These are phyloP conservation scores for Orchesella flavescens DNA, from an alignment of 2,888 invertebrate species.

Conservation along the genomic window DNA sequence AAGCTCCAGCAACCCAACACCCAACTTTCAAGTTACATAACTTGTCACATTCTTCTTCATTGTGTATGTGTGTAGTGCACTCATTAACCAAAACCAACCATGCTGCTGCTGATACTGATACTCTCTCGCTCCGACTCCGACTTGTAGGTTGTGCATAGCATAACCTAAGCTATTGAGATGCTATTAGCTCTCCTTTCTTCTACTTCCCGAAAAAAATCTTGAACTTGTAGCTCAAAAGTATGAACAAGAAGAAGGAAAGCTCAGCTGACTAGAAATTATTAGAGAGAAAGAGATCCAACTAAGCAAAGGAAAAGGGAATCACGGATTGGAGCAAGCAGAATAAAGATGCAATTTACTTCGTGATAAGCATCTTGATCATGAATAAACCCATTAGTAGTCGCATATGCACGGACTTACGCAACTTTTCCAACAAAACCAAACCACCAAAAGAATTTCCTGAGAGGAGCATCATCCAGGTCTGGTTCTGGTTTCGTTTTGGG, in stretches of 20 bases:
- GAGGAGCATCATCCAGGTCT: too few relatives aligned
- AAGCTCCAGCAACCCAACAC: too few relatives aligned
- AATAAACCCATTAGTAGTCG: conserved; percentile 57
- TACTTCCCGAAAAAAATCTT: conserved; percentile 19
- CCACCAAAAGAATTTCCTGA: too few relatives aligned
- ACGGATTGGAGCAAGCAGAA: conserved; percentile 14
- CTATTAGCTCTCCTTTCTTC: neutral
- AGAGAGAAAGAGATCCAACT: conserved; percentile 6
- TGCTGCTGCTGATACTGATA: conserved; percentile 24
- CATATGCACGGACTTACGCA: conserved; percentile 36
- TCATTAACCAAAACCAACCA: neutral
- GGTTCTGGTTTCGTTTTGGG: too few relatives aligned
- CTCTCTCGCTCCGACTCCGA: neutral
- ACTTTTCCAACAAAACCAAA: neutral
- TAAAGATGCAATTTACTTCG: conserved; percentile 64
- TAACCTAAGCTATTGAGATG: conserved; percentile 16
- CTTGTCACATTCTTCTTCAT: conserved; percentile 60
- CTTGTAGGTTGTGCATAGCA: conserved; percentile 30
- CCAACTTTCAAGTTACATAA: conserved; percentile 33
- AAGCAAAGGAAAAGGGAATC: conserved; percentile 14
- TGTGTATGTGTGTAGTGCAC: conserved; percentile 10
- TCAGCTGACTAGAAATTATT: conserved; percentile 52
- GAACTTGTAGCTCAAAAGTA: conserved; percentile 41
- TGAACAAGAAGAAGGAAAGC: neutral
- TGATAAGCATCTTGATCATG: conserved; percentile 64